Evolutionary conservation across 2,888 invertebrate genomes (phyloP).

Genomic region (Apamea crenata): DNA sequence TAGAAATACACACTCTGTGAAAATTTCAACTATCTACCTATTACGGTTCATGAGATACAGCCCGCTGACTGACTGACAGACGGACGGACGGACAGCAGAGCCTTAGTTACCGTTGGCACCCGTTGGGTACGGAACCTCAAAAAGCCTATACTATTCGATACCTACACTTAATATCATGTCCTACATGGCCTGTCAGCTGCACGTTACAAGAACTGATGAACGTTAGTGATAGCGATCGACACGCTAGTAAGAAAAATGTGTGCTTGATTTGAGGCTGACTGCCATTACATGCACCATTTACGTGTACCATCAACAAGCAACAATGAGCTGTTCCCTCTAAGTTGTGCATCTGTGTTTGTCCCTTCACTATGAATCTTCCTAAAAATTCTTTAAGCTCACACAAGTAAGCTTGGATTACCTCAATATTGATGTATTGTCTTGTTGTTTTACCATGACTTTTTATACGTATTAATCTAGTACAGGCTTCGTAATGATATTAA

Average conservation of each 20-base stretch:
- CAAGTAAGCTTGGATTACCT: conserved; percentile 37
- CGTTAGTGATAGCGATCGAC: too few relatives aligned
- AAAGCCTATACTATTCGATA: neutral
- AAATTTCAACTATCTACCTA: too few relatives aligned
- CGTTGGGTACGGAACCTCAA: neutral
- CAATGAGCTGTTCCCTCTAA: conserved; percentile 25
- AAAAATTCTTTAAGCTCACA: conserved; percentile 25
- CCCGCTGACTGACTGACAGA: too few relatives aligned
- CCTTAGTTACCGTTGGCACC: too few relatives aligned
- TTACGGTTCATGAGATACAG: too few relatives aligned
- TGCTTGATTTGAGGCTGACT: neutral
- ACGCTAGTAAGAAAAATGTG: neutral
- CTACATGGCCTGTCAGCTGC: too few relatives aligned
- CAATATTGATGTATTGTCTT: conserved; percentile 21
- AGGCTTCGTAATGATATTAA: conserved; percentile 25
- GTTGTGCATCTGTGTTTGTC: conserved; percentile 12
- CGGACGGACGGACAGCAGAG: too few relatives aligned
- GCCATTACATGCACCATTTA: neutral
- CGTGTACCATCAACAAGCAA: neutral
- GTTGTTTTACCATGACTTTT: conserved; percentile 44
- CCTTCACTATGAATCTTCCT: conserved; percentile 33
- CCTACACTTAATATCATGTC: too few relatives aligned
- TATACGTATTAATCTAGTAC: conserved; percentile 43
- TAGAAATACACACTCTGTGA: too few relatives aligned
- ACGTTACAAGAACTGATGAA: too few relatives aligned